A percentile compares a stretch with the other conserved stretches of the same genome.
These are phyloP conservation scores for Notothenia rossii DNA, from an alignment of 2,113 vertebrate genomes.

Conservation along the genomic window DNA sequence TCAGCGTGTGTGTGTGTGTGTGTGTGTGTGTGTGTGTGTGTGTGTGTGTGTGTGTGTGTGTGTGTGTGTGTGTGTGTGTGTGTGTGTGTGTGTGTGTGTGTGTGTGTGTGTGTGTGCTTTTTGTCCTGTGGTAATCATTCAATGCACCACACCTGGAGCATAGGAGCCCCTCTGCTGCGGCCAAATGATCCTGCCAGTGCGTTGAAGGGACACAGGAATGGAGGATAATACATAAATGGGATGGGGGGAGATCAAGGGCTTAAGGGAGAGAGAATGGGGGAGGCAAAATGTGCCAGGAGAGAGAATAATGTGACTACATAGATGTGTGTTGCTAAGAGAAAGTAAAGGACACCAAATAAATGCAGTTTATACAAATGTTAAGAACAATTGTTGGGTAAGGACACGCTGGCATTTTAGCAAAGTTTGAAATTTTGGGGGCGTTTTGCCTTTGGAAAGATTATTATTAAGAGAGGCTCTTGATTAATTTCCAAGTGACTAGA, in stretches of 20 bases:
- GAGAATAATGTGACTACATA: neutral
- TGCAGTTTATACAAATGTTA: neutral
- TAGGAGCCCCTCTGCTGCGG: slow-evolving; percentile 42
- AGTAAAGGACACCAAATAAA: slow-evolving; percentile 50
- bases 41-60: slow-evolving; percentile 22
- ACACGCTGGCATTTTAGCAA: too few relatives aligned
- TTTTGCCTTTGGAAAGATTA: too few relatives aligned
- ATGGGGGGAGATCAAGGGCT: slow-evolving; percentile 12
- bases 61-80: slow-evolving; percentile 22
- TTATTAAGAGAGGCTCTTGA: too few relatives aligned
- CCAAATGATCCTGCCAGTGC: slow-evolving; percentile 57
- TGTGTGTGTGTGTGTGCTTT: slow-evolving; percentile 20
- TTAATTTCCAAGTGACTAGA: too few relatives aligned
- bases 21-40: slow-evolving; percentile 18
- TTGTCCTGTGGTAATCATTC: slow-evolving; percentile 54
- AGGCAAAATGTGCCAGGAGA: slow-evolving; percentile 31
- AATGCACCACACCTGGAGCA: slow-evolving; percentile 57
- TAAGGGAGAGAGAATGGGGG: slow-evolving; percentile 20
- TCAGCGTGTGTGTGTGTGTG: neutral
- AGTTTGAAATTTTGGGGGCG: too few relatives aligned
- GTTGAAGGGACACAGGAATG: slow-evolving; percentile 13
- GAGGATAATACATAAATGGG: slow-evolving; percentile 19
- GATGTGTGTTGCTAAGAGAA: slow-evolving; percentile 29
- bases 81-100: slow-evolving; percentile 26
- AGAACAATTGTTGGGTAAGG: too few relatives aligned